These are phyloP conservation scores for Brachionus rotundiformis DNA, from an alignment of 1,140 invertebrate species.

Conservation along the genomic window DNA sequence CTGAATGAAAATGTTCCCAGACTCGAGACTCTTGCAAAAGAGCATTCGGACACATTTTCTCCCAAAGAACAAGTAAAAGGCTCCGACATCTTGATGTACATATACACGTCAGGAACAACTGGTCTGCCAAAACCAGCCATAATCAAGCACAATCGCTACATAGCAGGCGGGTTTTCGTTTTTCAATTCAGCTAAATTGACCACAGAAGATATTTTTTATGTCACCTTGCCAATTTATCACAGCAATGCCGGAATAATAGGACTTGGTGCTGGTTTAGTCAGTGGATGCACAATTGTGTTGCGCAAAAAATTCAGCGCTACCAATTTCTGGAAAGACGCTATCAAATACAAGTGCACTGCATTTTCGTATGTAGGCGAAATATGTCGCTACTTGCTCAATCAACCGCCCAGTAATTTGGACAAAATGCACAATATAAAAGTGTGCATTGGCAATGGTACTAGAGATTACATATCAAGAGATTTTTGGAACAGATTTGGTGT, in stretches of 20 bases:
- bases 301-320: constrained; percentile 92
- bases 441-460: constrained; percentile 93
- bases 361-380: constrained; percentile 90
- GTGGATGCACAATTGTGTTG: constrained; percentile 81
- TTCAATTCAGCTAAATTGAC: not conserved
- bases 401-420: constrained; percentile 76
- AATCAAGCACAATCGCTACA: constrained; percentile 51
- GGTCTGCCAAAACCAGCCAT: constrained; percentile 75
- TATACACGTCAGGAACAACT: constrained; percentile 89
- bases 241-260: constrained; percentile 78
- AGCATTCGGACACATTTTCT: not conserved
- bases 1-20: not conserved
- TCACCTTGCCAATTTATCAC: constrained; percentile 88
- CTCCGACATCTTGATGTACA: constrained; percentile 67
- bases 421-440: constrained; percentile 78
- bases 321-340: constrained; percentile 89
- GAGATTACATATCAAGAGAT: constrained; percentile 90
- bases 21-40: not conserved
- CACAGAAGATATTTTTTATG: constrained; percentile 76
- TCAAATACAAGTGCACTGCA: constrained; percentile 87
- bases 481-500: constrained; percentile 90
- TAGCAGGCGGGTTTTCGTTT: constrained; percentile 49
- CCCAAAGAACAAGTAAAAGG: constrained; percentile 2
- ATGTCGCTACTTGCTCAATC: constrained; percentile 91
- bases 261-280: constrained; percentile 68